Percentiles rank a stretch among this genome's conserved stretches.
Evolutionary conservation across 2,113 vertebrate genomes (phyloP).

Genomic region (Sminthopsis crassicaudata): DNA sequence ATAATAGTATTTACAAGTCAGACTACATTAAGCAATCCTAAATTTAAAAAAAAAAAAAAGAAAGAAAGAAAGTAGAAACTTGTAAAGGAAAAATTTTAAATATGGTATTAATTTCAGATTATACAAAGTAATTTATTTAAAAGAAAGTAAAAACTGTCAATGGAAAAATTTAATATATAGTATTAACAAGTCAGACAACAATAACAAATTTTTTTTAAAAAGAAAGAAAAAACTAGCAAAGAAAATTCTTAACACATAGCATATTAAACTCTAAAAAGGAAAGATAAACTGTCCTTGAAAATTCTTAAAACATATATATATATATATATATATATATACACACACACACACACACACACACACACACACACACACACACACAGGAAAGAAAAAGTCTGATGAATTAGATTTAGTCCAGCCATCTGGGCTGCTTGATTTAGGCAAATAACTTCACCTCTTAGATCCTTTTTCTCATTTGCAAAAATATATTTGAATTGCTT

Average conservation of each 20-base stretch:
- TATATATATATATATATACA: too few relatives aligned
- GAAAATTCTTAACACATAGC: neutral
- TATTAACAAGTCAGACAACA: neutral
- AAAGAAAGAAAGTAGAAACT: neutral
- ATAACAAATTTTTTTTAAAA: neutral
- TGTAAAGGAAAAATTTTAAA: neutral
- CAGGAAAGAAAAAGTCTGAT: neutral
- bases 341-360: too few relatives aligned
- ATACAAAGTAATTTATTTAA: neutral
- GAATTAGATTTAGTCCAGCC: neutral
- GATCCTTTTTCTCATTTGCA: neutral
- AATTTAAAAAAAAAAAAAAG: slow-evolving; percentile 1
- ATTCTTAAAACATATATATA: neutral
- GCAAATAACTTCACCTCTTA: neutral
- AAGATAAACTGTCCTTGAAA: neutral
- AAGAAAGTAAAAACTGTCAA: neutral
- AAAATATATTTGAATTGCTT: neutral
- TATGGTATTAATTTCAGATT: neutral
- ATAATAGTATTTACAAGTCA: neutral
- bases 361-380: too few relatives aligned
- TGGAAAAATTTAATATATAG: neutral
- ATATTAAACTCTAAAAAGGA: neutral
- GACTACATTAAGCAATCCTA: neutral
- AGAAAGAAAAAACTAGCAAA: neutral
- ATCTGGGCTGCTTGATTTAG: neutral